phyloP scores from a whole-genome alignment of 2,113 vertebrate species.

The Gobiocypris rarus region DNA sequence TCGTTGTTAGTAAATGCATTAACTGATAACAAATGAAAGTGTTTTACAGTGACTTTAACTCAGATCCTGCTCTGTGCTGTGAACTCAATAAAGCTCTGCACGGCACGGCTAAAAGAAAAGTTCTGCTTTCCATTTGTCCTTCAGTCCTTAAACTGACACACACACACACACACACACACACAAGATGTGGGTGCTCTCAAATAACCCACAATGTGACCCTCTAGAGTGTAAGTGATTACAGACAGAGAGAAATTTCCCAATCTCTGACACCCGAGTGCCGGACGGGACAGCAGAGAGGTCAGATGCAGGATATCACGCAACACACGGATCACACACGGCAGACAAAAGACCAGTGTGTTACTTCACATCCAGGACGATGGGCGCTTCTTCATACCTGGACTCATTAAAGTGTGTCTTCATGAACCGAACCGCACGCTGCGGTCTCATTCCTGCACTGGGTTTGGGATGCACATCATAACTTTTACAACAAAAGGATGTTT shows the following conservation, averaged over 20 bases:
- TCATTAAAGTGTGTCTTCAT: too few relatives aligned
- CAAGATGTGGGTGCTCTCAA: constrained; percentile 53
- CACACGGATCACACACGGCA: neutral
- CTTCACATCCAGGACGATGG: neutral
- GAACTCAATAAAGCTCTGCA: constrained; percentile 21
- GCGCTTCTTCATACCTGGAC: too few relatives aligned
- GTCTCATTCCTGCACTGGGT: too few relatives aligned
- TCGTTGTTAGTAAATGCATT: too few relatives aligned
- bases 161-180: neutral
- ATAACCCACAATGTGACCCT: constrained; percentile 76
- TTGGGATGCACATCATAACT: too few relatives aligned
- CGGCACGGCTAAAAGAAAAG: neutral
- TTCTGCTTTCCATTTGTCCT: constrained; percentile 25
- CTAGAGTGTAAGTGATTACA: constrained; percentile 68
- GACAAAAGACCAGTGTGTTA: neutral
- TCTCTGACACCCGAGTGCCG: constrained; percentile 70
- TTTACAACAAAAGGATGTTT: too few relatives aligned
- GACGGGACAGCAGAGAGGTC: constrained; percentile 55
- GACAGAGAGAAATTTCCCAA: constrained; percentile 69
- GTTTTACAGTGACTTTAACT: neutral
- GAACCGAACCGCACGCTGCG: too few relatives aligned
- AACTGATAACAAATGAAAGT: too few relatives aligned
- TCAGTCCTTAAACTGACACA: constrained; percentile 57
- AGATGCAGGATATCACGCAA: neutral
- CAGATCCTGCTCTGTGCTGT: neutral